Evolutionary conservation across 2,888 invertebrate species (phyloP).

Genomic region (Thalpophila matura): DNA sequence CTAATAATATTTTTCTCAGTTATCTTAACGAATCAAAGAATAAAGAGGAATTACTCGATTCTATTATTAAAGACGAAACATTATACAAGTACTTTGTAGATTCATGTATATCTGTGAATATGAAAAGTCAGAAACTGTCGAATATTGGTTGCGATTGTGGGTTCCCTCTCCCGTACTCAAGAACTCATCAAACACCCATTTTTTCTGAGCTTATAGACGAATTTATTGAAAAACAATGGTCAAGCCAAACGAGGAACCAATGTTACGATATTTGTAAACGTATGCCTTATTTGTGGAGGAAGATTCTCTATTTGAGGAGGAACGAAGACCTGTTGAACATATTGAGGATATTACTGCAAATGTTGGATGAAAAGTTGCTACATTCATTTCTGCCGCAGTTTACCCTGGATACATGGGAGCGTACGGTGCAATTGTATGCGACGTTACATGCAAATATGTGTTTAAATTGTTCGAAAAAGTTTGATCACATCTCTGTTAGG

Average conservation of each 20-base stretch:
- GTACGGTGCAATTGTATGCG: constrained; percentile 88
- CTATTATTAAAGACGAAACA: constrained; percentile 80
- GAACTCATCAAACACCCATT: constrained; percentile 81
- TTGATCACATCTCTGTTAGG: constrained; percentile 83
- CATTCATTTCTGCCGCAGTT: constrained; percentile 89
- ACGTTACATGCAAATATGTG: constrained; percentile 91
- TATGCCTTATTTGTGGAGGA: constrained; percentile 92
- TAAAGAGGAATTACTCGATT: constrained; percentile 74
- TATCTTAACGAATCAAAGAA: constrained; percentile 78
- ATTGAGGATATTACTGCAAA: constrained; percentile 91
- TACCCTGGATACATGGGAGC: constrained; percentile 91
- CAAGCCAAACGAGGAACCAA: constrained; percentile 80
- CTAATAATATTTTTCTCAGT: constrained; percentile 83
- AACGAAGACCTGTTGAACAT: constrained; percentile 88
- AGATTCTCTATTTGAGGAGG: constrained; percentile 87
- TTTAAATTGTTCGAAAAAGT: constrained; percentile 91
- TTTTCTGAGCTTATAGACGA: constrained; percentile 90
- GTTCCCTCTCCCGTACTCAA: constrained; percentile 89
- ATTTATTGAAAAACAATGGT: constrained; percentile 89
- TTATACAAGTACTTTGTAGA: constrained; percentile 89
- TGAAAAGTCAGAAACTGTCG: constrained; percentile 79
- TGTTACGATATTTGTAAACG: constrained; percentile 89
- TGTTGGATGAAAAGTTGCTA: constrained; percentile 90
- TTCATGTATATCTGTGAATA: constrained; percentile 91
- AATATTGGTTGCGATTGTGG: constrained; percentile 91